phyloP scores from a whole-genome alignment of 2,888 invertebrate species.

The Craniophora ligustri region DNA sequence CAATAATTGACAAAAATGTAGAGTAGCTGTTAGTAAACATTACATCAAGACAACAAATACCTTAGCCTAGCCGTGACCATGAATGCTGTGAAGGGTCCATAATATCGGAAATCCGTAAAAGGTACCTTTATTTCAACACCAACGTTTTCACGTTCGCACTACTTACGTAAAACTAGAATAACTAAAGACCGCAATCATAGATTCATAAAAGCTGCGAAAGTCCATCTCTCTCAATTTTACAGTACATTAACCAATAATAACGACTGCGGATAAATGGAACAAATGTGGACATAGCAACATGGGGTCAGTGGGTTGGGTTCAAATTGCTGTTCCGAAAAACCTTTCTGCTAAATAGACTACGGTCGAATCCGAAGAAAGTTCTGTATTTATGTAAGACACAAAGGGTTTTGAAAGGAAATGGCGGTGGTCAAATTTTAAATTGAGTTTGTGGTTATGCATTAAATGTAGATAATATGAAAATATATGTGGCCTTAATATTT shows the following conservation, averaged over 20 bases:
- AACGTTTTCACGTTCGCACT: not conserved
- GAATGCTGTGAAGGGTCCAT: too few species aligned
- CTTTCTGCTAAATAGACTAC: conserved; percentile 62
- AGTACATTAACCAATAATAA: conserved; percentile 65
- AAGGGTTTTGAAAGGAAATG: conserved; percentile 37
- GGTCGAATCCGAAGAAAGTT: conserved; percentile 17
- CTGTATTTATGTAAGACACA: conserved; percentile 12
- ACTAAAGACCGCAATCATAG: conserved; percentile 15
- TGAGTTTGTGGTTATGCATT: not conserved
- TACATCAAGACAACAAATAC: too few species aligned
- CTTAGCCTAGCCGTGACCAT: too few species aligned
- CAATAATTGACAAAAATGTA: too few species aligned
- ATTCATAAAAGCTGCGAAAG: conserved; percentile 40
- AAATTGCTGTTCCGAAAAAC: conserved; percentile 55
- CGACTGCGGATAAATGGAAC: conserved; percentile 60
- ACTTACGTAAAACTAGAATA: not conserved
- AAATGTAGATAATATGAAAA: too few species aligned
- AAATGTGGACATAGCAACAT: conserved; percentile 58
- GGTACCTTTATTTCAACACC: too few species aligned
- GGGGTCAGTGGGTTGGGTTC: conserved; percentile 32
- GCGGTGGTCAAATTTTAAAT: not conserved
- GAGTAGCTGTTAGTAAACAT: too few species aligned
- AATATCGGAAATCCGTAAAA: too few species aligned
- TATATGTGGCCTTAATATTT: too few species aligned
- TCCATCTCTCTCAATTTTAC: conserved; percentile 59